Evolutionary conservation across 1,140 invertebrate genomes (phyloP).

Genomic region (Plodia interpunctella): DNA sequence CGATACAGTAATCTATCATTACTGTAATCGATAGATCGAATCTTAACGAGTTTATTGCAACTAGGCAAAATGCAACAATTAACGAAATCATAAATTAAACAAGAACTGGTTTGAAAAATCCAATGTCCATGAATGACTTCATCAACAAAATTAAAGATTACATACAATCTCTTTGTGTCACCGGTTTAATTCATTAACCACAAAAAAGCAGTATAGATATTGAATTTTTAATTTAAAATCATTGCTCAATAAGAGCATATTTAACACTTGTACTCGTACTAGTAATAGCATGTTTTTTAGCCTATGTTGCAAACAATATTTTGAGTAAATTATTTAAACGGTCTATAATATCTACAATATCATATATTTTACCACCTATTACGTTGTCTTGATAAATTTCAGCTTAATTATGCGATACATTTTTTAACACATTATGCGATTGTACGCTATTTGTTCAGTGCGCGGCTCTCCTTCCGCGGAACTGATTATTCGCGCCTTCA

Average conservation of each 20-base stretch:
- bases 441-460: conserved; percentile 17
- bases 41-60: conserved; percentile 4
- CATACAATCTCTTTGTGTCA: not conserved
- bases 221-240: not conserved
- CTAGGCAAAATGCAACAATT: not conserved
- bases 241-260: no score
- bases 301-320: no score
- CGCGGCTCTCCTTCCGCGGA: conserved; percentile 37
- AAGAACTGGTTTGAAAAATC: not conserved
- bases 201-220: not conserved
- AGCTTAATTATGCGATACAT: conserved; percentile 5
- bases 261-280: no score
- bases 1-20: not conserved
- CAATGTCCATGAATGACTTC: not conserved
- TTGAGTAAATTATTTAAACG: not conserved
- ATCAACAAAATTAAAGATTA: not conserved
- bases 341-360: not conserved
- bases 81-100: no score
- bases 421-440: not conserved
- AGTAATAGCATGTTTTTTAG: no score
- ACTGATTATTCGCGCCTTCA: conserved; percentile 48
- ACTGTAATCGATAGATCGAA: not conserved
- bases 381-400: not conserved
- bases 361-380: not conserved
- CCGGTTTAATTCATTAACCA: not conserved